Conservation (phyloP, 2,888 invertebrate species). For the Drosophila borborema region DNA sequence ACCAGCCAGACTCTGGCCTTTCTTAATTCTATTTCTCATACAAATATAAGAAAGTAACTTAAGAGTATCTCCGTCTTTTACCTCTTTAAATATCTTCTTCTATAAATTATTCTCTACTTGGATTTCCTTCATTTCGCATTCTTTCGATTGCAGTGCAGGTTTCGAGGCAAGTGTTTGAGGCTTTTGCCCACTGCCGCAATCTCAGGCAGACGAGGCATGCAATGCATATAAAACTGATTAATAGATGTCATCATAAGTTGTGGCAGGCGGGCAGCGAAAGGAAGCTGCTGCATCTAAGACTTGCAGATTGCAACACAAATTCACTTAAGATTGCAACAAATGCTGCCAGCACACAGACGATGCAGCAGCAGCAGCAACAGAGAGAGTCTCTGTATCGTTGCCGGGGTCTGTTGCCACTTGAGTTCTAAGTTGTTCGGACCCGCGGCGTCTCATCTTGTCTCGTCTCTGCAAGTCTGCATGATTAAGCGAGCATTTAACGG, state of each 20-base stretch:
- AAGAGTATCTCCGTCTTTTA: not conserved
- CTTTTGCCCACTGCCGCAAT: constrained; percentile 45
- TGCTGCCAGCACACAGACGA: constrained; percentile 7
- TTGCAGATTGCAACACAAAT: constrained; percentile 73
- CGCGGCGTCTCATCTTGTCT: constrained; percentile 3
- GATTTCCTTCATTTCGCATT: constrained; percentile 2
- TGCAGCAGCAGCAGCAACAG: constrained; percentile 43
- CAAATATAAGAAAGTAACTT: not conserved
- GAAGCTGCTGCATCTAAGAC: constrained; percentile 35
- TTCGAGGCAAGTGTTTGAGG: constrained; percentile 29
- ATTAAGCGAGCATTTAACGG: constrained; percentile 79
- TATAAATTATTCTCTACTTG: constrained; percentile 1
- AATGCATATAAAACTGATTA: constrained; percentile 67
- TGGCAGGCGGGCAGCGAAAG: constrained; percentile 50
- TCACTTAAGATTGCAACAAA: constrained; percentile 74
- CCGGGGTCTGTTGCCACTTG: constrained; percentile 50
- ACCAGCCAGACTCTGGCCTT: not conserved
- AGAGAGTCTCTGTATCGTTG: constrained; percentile 51
- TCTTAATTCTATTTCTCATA: not conserved
- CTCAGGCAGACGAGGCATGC: constrained; percentile 53
- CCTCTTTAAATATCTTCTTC: not conserved
- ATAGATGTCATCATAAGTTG: constrained; percentile 73
- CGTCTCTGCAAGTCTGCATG: constrained; percentile 37
- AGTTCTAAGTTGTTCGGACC: constrained; percentile 47
- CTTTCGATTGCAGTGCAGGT: constrained; percentile 18